These are phyloP conservation scores for Xiphydria camelus DNA, from an alignment of 2,888 invertebrate species.

Conservation along the genomic window DNA sequence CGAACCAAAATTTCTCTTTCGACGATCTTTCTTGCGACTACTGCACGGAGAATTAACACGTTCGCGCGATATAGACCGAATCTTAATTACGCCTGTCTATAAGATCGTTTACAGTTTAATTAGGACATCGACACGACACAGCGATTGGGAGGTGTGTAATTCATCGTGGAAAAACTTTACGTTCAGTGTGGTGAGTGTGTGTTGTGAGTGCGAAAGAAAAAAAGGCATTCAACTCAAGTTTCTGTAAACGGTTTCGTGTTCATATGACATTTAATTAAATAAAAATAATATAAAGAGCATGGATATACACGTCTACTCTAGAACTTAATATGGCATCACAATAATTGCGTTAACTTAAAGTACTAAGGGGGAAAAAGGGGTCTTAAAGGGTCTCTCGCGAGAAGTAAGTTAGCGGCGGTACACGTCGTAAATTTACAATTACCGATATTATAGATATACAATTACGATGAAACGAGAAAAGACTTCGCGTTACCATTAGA, in stretches of 20 bases:
- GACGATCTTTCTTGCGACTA: too few relatives aligned
- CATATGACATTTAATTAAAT: slow-evolving; percentile 43
- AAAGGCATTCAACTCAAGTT: slow-evolving; percentile 6
- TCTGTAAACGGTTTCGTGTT: slow-evolving; percentile 25
- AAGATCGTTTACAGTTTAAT: too few relatives aligned
- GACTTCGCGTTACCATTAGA: slow-evolving; percentile 37
- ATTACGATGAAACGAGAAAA: slow-evolving; percentile 37
- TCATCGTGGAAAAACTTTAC: slow-evolving; percentile 12
- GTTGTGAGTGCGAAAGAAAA: slow-evolving; percentile 15
- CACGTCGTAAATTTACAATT: slow-evolving; percentile 36
- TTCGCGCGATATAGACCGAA: too few relatives aligned
- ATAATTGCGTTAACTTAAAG: slow-evolving; percentile 37
- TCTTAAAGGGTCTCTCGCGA: slow-evolving; percentile 28
- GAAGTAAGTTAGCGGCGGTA: slow-evolving; percentile 24
- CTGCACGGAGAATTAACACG: too few relatives aligned
- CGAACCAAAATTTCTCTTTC: too few relatives aligned
- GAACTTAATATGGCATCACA: slow-evolving; percentile 45
- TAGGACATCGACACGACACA: too few relatives aligned
- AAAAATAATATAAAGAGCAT: slow-evolving; percentile 38
- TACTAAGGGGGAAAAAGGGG: slow-evolving; percentile 29
- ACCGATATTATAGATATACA: slow-evolving; percentile 32
- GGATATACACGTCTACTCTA: slow-evolving; percentile 27
- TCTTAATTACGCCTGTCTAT: too few relatives aligned
- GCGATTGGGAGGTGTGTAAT: too few relatives aligned
- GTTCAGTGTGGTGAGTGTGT: slow-evolving; percentile 13